phyloP scores from a whole-genome alignment of 2,888 invertebrate genomes.

The Fragum fragum region DNA sequence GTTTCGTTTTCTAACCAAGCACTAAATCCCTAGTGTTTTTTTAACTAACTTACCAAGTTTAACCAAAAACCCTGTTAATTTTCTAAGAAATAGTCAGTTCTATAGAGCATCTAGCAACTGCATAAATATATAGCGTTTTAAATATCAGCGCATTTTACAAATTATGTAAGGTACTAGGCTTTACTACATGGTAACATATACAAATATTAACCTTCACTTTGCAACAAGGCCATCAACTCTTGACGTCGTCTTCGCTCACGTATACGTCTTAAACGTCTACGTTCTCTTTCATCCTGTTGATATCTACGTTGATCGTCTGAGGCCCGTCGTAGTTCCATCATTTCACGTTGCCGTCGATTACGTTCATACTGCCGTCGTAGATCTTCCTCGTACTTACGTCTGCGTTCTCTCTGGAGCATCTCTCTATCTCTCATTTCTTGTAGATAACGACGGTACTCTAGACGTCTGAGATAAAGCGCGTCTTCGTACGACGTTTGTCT shows the following conservation, averaged over 20 bases:
- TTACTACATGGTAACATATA: too few relatives aligned
- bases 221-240: conserved; percentile 45
- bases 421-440: conserved; percentile 40
- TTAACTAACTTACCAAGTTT: too few relatives aligned
- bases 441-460: conserved; percentile 58
- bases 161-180: too few relatives aligned
- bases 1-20: too few relatives aligned
- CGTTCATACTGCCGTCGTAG: conserved; percentile 43
- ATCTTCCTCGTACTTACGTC: conserved; percentile 51
- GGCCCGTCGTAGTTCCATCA: conserved; percentile 40
- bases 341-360: conserved; percentile 27
- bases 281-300: conserved; percentile 26
- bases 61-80: too few relatives aligned
- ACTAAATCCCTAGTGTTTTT: too few relatives aligned
- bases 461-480: conserved; percentile 42
- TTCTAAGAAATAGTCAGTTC: too few relatives aligned
- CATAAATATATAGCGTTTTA: too few relatives aligned
- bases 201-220: conserved; percentile 52
- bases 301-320: conserved; percentile 1
- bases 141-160: too few relatives aligned
- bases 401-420: conserved; percentile 31
- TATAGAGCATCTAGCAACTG: too few relatives aligned
- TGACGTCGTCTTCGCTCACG: conserved; percentile 37
- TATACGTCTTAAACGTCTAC: conserved; percentile 35
- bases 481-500: conserved; percentile 57